A percentile compares a stretch with the other conserved stretches of the same genome.
Evolutionary conservation across 2,113 vertebrate genomes (phyloP).

Genomic region (Trichomycterus rosablanca): DNA sequence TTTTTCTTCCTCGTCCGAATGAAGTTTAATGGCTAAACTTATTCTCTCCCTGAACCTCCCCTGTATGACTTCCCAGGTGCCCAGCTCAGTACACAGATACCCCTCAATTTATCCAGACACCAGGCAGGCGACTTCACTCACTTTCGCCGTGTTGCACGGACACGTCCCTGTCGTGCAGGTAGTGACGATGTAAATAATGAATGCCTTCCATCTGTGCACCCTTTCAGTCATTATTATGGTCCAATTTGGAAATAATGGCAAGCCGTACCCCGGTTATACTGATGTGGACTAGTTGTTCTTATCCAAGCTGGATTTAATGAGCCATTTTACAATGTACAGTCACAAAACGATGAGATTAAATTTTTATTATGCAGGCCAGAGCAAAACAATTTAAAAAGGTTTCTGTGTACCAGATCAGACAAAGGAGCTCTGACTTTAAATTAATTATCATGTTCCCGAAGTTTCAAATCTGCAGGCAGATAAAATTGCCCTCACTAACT

Average conservation of each 20-base stretch:
- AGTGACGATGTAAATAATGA: constrained; percentile 63
- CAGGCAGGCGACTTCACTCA: constrained; percentile 98
- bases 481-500: no score
- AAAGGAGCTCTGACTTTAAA: background rate
- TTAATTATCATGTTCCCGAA: background rate
- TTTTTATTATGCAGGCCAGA: background rate
- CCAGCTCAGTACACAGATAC: constrained; percentile 97
- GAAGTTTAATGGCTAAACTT: constrained; percentile 49
- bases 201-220: constrained; percentile 61
- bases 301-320: constrained; percentile 6
- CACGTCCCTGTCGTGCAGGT: constrained; percentile 99
- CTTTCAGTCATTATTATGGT: constrained; percentile 53
- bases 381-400: background rate
- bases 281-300: constrained; percentile 22
- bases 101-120: constrained; percentile 98
- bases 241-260: constrained; percentile 46
- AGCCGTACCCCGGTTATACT: background rate
- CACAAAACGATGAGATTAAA: background rate
- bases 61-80: constrained; percentile 90
- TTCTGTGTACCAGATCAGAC: background rate
- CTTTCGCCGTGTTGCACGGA: constrained; percentile 99
- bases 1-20: constrained; percentile 31
- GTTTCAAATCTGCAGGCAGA: no score
- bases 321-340: constrained; percentile 3
- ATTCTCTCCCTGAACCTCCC: constrained; percentile 71